Conservation (phyloP, 1,140 invertebrate genomes). For the Halyomorpha halys region DNA sequence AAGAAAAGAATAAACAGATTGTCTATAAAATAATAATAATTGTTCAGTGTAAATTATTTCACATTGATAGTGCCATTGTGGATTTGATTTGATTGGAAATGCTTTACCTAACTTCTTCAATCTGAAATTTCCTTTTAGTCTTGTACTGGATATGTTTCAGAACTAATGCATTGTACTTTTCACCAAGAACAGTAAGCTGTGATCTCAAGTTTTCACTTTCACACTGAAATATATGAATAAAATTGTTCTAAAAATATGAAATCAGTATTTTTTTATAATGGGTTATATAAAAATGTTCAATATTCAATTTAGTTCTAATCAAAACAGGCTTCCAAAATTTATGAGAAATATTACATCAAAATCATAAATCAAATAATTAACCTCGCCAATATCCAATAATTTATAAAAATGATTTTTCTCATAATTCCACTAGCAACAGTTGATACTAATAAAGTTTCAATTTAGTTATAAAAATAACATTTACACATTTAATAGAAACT, state of each 20-base stretch:
- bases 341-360: background rate
- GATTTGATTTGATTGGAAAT: no score
- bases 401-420: background rate
- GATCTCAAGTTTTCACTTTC: conserved; percentile 33
- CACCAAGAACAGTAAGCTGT: conserved; percentile 32
- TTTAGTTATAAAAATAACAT: conserved; percentile 8
- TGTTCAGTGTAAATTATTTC: no score
- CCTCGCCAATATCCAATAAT: background rate
- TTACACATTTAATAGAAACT: no score
- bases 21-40: no score
- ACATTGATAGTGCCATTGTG: no score
- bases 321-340: background rate
- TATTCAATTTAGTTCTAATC: background rate
- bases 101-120: conserved; percentile 34
- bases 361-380: background rate
- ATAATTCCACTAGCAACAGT: no score
- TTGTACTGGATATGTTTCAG: conserved; percentile 36
- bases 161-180: conserved; percentile 35
- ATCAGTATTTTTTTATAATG: conserved; percentile 8
- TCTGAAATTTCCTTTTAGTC: conserved; percentile 35
- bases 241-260: background rate
- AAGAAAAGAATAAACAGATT: no score
- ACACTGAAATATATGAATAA: conserved; percentile 28
- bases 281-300: no score
- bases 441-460: background rate